These are phyloP conservation scores for Hybognathus amarus DNA, from an alignment of 2,797 vertebrate genomes.

Conservation along the genomic window DNA sequence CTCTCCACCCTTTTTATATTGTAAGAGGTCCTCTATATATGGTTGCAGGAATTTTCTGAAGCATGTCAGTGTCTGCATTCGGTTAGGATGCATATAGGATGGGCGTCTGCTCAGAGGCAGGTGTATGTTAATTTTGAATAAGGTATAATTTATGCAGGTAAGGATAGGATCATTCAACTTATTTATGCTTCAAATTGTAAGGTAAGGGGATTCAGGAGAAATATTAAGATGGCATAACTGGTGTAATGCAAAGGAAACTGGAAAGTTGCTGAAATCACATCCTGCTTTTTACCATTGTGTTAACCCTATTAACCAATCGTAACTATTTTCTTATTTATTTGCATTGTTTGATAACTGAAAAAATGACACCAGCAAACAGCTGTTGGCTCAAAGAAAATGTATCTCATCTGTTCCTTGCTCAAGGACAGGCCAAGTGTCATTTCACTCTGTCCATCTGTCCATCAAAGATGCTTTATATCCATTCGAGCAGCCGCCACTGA, in stretches of 20 bases:
- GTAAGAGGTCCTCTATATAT: conserved; percentile 57
- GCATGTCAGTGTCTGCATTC: conserved; percentile 54
- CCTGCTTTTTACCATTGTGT: not conserved
- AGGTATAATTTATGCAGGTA: conserved; percentile 16
- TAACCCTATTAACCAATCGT: not conserved
- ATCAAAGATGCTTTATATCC: conserved; percentile 34
- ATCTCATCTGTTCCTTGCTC: conserved; percentile 30
- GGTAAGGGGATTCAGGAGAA: not conserved
- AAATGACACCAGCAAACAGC: not conserved
- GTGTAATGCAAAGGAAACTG: not conserved
- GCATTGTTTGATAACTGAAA: not conserved
- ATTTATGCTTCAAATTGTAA: not conserved
- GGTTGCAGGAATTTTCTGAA: conserved; percentile 56
- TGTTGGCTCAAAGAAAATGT: not conserved
- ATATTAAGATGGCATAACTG: not conserved
- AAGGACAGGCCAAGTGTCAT: conserved; percentile 30
- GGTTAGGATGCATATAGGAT: conserved; percentile 28
- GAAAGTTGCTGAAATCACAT: not conserved
- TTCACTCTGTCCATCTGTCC: not conserved
- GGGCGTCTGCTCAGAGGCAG: not conserved
- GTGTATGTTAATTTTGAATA: conserved; percentile 16
- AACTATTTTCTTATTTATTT: not conserved
- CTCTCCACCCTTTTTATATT: conserved; percentile 55
- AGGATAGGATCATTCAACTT: not conserved
- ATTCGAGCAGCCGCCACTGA: conserved; percentile 32